phyloP scores from a whole-genome alignment of 2,888 invertebrate genomes.

The Stegana nigrithorax region DNA sequence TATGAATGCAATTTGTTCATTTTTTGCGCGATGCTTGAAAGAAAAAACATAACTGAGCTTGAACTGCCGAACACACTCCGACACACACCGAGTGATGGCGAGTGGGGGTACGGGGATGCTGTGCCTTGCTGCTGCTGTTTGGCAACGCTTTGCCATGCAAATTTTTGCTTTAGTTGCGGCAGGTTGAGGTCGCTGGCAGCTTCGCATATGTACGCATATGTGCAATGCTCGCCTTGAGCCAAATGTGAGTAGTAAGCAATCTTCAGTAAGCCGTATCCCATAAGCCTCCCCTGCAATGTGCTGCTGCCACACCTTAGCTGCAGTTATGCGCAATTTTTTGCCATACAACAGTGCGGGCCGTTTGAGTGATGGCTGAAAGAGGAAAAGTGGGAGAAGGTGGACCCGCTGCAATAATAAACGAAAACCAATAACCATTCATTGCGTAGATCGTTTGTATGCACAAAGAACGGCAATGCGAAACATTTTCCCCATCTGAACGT shows the following conservation, averaged over 20 bases:
- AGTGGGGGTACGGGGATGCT: not conserved
- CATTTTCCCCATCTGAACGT: too few species aligned
- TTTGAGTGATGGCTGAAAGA: not conserved
- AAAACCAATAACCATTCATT: not conserved
- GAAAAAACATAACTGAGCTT: too few species aligned
- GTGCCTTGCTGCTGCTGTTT: not conserved
- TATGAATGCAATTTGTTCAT: constrained; percentile 42
- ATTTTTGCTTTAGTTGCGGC: constrained; percentile 39
- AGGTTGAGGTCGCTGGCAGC: not conserved
- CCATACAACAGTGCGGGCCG: not conserved
- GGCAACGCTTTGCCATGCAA: constrained; percentile 52
- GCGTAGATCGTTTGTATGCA: too few species aligned
- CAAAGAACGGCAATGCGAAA: too few species aligned
- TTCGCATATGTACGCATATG: not conserved
- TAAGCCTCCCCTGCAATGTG: not conserved
- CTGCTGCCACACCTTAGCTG: not conserved
- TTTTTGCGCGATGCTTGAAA: constrained; percentile 23
- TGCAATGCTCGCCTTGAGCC: constrained; percentile 1
- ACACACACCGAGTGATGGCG: not conserved
- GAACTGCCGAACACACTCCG: too few species aligned
- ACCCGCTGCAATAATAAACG: not conserved
- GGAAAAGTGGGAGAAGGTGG: not conserved
- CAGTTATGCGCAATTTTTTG: not conserved
- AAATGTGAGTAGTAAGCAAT: not conserved
- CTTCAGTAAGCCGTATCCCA: not conserved